Evolutionary conservation across 1,140 invertebrate genomes (phyloP).

Genomic region (Atta colombica): DNA sequence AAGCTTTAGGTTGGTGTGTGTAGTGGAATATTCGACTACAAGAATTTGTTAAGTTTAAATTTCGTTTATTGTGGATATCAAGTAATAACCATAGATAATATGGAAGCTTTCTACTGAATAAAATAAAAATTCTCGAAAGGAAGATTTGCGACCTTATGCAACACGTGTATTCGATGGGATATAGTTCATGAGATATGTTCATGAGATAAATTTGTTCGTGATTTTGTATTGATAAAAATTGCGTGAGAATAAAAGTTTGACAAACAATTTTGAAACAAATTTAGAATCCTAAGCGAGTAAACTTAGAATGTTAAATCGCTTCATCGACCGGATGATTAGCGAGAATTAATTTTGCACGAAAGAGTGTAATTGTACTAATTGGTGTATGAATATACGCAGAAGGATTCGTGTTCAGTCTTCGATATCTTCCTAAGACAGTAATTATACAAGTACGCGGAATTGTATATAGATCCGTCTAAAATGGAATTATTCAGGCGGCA

Average conservation of each 20-base stretch:
- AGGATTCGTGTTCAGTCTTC: constrained; percentile 3
- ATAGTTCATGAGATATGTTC: neutral
- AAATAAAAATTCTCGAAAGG: neutral
- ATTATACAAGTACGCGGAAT: constrained; percentile 32
- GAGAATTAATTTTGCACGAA: constrained; percentile 23
- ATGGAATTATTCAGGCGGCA: constrained; percentile 44
- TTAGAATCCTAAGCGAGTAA: neutral
- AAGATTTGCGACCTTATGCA: neutral
- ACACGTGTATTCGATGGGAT: neutral
- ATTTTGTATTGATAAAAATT: neutral
- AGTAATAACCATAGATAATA: neutral
- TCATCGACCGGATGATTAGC: neutral
- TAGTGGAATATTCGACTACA: constrained; percentile 34
- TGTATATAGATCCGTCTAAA: constrained; percentile 14
- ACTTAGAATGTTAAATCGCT: neutral
- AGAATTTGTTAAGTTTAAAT: constrained; percentile 46
- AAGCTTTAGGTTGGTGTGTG: constrained; percentile 12
- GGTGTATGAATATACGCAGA: constrained; percentile 23
- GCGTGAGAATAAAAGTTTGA: neutral
- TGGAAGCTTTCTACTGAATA: neutral
- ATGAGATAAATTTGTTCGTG: neutral
- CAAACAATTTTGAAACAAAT: neutral
- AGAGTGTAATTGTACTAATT: constrained; percentile 19
- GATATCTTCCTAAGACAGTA: constrained; percentile 33
- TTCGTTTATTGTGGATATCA: neutral